Conservation (phyloP, 2,888 invertebrate genomes). For the Drosophila multiciliata region DNA sequence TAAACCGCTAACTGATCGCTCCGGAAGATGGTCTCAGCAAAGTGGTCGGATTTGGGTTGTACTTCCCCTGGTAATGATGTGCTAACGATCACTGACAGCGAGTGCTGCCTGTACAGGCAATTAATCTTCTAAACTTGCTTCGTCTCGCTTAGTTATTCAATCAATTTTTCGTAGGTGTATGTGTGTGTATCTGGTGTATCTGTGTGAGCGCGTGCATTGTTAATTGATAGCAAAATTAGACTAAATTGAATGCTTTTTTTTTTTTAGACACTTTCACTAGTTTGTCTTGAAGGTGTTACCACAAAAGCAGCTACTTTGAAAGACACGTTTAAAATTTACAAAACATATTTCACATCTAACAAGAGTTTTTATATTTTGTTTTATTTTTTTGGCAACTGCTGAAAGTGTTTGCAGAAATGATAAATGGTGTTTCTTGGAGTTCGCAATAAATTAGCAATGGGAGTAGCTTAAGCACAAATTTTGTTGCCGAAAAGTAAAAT, state of each 20-base stretch:
- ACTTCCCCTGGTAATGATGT: conserved; percentile 63
- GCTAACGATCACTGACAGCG: conserved; percentile 67
- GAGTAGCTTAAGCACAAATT: background rate
- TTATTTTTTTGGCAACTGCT: conserved; percentile 19
- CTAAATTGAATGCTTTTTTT: conserved; percentile 72
- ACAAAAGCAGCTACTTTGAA: conserved; percentile 23
- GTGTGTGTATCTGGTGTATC: conserved; percentile 5
- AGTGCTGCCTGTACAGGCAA: conserved; percentile 51
- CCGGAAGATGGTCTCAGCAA: too few species aligned
- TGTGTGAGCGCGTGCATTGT: conserved; percentile 48
- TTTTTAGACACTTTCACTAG: conserved; percentile 73
- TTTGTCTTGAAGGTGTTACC: conserved; percentile 41
- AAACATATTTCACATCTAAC: conserved; percentile 51
- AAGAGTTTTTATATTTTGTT: conserved; percentile 27
- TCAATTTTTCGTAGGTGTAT: conserved; percentile 14
- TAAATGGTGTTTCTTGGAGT: conserved; percentile 42
- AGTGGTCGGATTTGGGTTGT: background rate
- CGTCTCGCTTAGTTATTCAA: conserved; percentile 32
- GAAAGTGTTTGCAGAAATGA: conserved; percentile 53
- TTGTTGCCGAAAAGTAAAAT: background rate
- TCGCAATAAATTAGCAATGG: background rate
- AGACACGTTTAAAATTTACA: conserved; percentile 61
- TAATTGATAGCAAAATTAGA: conserved; percentile 80
- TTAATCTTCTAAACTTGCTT: conserved; percentile 64
- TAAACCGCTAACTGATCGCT: too few species aligned